These are phyloP conservation scores for Aix galericulata DNA, from an alignment of 2,113 vertebrate species.

Conservation along the genomic window DNA sequence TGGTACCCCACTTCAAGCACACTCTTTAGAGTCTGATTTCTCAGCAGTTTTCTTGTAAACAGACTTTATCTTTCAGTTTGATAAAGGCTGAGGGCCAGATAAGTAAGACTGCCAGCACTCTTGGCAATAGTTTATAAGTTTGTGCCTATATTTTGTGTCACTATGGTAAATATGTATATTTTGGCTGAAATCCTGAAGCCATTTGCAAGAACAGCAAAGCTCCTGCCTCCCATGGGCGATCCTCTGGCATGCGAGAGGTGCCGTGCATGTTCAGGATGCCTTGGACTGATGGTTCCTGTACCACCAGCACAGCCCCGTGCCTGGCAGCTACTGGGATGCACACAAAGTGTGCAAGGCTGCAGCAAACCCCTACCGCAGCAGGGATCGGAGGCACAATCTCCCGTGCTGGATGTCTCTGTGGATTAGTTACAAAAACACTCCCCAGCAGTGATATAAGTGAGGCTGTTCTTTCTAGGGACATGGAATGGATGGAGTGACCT, in stretches of 20 bases:
- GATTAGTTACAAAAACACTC: not conserved
- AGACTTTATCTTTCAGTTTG: not conserved
- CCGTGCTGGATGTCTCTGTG: not conserved
- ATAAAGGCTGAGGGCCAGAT: not conserved
- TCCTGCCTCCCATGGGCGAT: not conserved
- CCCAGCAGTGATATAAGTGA: not conserved
- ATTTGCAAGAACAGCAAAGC: fast-evolving
- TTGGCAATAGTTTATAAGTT: not conserved
- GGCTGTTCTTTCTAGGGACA: not conserved
- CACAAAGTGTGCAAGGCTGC: not conserved
- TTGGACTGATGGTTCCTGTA: not conserved
- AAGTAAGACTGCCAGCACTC: not conserved
- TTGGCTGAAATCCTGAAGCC: not conserved
- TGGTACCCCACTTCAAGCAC: not conserved
- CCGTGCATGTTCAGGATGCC: too few species aligned
- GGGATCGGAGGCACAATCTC: not conserved
- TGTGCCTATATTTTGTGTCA: not conserved
- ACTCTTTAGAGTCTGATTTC: not conserved
- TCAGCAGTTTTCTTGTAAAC: not conserved
- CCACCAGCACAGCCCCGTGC: fast-evolving
- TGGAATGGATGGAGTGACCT: not conserved
- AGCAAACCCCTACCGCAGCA: not conserved
- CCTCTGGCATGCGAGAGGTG: not conserved
- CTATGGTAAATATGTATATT: not conserved
- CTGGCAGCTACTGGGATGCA: not conserved